phyloP scores from a whole-genome alignment of 2,888 invertebrate genomes.

The Alsophila aescularia region DNA sequence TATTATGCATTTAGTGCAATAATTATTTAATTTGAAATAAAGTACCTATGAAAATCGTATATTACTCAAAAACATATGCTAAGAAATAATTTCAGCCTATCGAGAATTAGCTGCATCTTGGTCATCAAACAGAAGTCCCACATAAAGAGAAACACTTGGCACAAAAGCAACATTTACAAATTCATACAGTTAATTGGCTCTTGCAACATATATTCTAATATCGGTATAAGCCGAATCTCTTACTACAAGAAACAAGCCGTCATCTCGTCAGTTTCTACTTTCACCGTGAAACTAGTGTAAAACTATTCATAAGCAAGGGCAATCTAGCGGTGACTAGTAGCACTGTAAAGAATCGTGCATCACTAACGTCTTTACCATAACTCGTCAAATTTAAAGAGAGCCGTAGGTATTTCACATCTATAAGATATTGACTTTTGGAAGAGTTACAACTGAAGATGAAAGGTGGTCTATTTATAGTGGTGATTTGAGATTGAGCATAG shows the following conservation, averaged over 20 bases:
- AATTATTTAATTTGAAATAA: too few relatives aligned
- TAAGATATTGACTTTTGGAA: constrained; percentile 44
- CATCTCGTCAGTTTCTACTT: constrained; percentile 53
- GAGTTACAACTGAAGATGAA: constrained; percentile 42
- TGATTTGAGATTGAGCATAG: constrained; percentile 49
- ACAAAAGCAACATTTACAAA: too few relatives aligned
- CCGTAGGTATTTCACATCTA: constrained; percentile 42
- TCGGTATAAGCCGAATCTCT: background rate
- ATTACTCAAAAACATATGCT: too few relatives aligned
- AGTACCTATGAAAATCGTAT: too few relatives aligned
- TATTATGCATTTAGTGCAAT: too few relatives aligned
- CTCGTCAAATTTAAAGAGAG: constrained; percentile 47
- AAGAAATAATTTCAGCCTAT: too few relatives aligned
- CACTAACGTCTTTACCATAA: constrained; percentile 58
- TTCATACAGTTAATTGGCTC: too few relatives aligned
- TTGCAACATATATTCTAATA: too few relatives aligned
- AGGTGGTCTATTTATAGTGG: constrained; percentile 49
- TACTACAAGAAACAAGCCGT: background rate
- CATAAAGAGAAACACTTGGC: too few relatives aligned
- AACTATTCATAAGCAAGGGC: constrained; percentile 44
- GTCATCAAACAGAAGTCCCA: too few relatives aligned
- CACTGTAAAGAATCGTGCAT: constrained; percentile 63
- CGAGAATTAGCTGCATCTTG: too few relatives aligned
- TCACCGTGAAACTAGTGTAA: constrained; percentile 53
- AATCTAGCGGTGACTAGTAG: constrained; percentile 55